Base-by-base conservation (phyloP, 1,140 invertebrate genomes). In the Mizuhopecten yessoensis region DNA sequence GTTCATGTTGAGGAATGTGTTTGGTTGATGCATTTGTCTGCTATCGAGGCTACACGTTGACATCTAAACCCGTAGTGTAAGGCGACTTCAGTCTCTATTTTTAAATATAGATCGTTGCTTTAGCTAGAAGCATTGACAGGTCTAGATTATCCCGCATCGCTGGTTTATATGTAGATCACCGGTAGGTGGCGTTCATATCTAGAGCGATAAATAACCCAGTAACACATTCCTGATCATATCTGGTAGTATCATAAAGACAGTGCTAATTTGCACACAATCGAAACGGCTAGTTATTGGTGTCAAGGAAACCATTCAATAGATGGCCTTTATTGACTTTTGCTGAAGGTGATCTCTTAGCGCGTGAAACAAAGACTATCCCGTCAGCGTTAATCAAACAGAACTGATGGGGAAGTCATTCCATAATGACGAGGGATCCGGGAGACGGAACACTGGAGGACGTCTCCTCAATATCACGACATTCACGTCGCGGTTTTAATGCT, bases 1-100 rank as follows among this genome's bases (percentile, higher is more conserved):
- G 86, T 90, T 89, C 75, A 92, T 92, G 57, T 75, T 75, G 29
- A 75, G 57, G 23, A 75, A 75, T 29, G 57, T 29, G n/a, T 75
- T 75, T 7, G 57, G 57, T n/a, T 75, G 57, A 29, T 75, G 57
- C 57, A 75, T 75, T 75, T 1, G 57, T 75, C 57, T n/a, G n/a
- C n/a, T n/a, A n/a, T 75, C 57, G 1, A 75, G 2, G 23, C 57
- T 75, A 75, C 57, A 75, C n/a, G 23, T n/a, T 17, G 57, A 75
- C 57, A 75, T 75, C 29, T 75, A 17, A 29, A 75, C n/a, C 5
- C 23, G 23, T 29, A 3, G n/a, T 45, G 42, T 45, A 17, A 45
- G 17, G 57, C n/a, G 57, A 75, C 57, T 7, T 1, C 1, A 29
- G 23, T 75, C 57, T 75, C 57, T n/a, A n/a, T 9, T 75, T 29